Evolutionary conservation across 2,888 invertebrate species (phyloP).

Genomic region (Parochlus steinenii): DNA sequence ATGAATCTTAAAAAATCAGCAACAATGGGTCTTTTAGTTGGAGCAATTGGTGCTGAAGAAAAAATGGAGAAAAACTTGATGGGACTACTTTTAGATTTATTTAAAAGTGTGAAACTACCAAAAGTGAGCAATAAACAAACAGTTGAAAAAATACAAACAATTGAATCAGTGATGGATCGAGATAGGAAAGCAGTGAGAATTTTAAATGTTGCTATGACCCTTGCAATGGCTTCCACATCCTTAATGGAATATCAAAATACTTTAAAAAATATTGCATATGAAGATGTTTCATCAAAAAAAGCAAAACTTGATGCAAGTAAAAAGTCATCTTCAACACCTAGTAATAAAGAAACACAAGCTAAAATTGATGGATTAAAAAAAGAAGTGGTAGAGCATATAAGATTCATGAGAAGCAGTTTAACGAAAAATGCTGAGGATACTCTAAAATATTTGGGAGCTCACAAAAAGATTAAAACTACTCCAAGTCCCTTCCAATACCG

Average conservation of each 20-base stretch:
- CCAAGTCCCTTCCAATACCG: too few species aligned
- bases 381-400: constrained; percentile 1
- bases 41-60: constrained; percentile 23
- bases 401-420: constrained; percentile 3
- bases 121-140: constrained; percentile 15
- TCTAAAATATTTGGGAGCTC: too few species aligned
- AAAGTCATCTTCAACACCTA: too few species aligned
- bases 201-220: constrained; percentile 23
- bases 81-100: constrained; percentile 20
- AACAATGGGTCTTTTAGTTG: constrained; percentile 24
- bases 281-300: background rate
- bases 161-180: constrained; percentile 23
- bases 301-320: background rate
- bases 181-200: constrained; percentile 24
- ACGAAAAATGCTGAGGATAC: background rate
- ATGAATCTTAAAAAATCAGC: constrained; percentile 23
- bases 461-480: too few species aligned
- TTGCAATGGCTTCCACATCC: constrained; percentile 20
- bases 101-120: constrained; percentile 19
- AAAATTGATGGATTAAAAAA: background rate
- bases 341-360: too few species aligned
- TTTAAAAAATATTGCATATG: background rate
- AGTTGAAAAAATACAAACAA: constrained; percentile 20
- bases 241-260: constrained; percentile 19
- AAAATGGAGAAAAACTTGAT: constrained; percentile 24